Evolutionary conservation across 35 echinoderm and acorn worm species (phyloP).

Genomic region (Apostichopus californicus): DNA sequence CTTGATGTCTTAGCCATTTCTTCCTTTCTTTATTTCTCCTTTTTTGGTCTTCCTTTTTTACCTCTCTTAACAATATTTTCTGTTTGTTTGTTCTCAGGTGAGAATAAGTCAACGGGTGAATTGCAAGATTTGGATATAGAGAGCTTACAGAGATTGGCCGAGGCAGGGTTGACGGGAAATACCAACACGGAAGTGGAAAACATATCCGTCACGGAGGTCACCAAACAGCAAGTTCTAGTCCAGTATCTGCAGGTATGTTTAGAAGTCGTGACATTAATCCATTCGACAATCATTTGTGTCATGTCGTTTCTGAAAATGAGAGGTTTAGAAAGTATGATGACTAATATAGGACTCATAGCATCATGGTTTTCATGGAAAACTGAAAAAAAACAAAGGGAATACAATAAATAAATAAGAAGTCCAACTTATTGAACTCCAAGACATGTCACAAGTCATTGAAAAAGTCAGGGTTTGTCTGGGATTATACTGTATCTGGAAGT

Average conservation of each 20-base stretch:
- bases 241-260: conserved; percentile 75
- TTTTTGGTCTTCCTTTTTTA: neutral
- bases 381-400: too few relatives aligned
- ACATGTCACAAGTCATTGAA: too few relatives aligned
- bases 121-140: conserved; percentile 37
- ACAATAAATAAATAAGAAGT: too few relatives aligned
- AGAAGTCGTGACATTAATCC: too few relatives aligned
- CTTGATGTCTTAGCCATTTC: neutral
- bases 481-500: too few relatives aligned
- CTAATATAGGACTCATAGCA: too few relatives aligned
- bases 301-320: too few relatives aligned
- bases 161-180: conserved; percentile 32
- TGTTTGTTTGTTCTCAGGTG: neutral
- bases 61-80: neutral
- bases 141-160: conserved; percentile 40
- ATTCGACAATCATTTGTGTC: too few relatives aligned
- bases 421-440: too few relatives aligned
- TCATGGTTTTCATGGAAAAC: too few relatives aligned
- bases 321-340: too few relatives aligned
- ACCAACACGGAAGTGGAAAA: conserved; percentile 33
- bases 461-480: too few relatives aligned
- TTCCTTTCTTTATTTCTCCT: neutral
- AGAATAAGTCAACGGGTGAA: neutral
- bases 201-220: conserved; percentile 73
- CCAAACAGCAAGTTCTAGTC: conserved; percentile 93